Conservation (phyloP, 2,888 invertebrate genomes). For the Schizotus pectinicornis region DNA sequence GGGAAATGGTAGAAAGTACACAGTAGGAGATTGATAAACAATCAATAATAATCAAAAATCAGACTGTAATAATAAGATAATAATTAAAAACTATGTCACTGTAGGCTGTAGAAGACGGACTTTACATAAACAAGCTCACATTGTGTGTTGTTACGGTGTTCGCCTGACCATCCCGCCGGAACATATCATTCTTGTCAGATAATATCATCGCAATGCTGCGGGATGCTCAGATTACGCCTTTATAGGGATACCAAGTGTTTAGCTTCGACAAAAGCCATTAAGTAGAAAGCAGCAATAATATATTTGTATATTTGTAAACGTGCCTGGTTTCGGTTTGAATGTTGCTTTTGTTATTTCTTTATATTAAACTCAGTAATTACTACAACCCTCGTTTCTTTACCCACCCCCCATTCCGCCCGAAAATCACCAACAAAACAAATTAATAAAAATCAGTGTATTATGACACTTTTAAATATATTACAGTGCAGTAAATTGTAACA, state of each 20-base stretch:
- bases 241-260: conserved; percentile 28
- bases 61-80: conserved; percentile 58
- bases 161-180: conserved; percentile 23
- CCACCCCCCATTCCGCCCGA: not conserved
- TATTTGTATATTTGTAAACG: conserved; percentile 52
- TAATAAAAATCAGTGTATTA: conserved; percentile 44
- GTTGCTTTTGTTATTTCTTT: conserved; percentile 50
- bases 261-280: conserved; percentile 37
- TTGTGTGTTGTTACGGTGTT: conserved; percentile 33
- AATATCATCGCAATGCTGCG: conserved; percentile 21
- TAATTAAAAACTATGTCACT: conserved; percentile 45
- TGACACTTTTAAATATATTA: conserved; percentile 39
- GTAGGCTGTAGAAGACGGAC: conserved; percentile 42
- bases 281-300: conserved; percentile 52
- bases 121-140: conserved; percentile 40
- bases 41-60: conserved; percentile 47
- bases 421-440: not conserved
- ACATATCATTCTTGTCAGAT: conserved; percentile 43
- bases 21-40: conserved; percentile 34
- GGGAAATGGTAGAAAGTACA: conserved; percentile 9
- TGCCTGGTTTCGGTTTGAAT: conserved; percentile 47
- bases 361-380: conserved; percentile 44
- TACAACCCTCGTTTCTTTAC: conserved; percentile 30
- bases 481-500: conserved; percentile 39
- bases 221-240: conserved; percentile 29